These are phyloP conservation scores for Dasypogon diadema DNA, from an alignment of 2,888 invertebrate genomes.

Conservation along the genomic window DNA sequence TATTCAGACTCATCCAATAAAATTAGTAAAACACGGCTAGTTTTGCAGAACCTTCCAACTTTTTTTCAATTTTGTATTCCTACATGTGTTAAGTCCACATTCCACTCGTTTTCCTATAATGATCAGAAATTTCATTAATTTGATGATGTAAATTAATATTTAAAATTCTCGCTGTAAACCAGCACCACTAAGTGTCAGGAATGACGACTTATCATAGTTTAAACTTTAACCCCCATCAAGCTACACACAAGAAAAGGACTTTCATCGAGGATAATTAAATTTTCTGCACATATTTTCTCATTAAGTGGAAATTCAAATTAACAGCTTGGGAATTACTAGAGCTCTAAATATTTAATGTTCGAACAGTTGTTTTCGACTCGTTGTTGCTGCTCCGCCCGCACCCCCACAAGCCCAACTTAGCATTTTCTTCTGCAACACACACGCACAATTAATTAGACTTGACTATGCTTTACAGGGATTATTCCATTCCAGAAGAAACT, in stretches of 20 bases:
- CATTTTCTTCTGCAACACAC: not conserved
- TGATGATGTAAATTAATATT: no score
- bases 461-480: constrained; percentile 27
- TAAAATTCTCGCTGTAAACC: no score
- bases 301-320: constrained; percentile 53
- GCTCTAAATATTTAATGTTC: constrained; percentile 52
- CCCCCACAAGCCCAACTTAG: not conserved
- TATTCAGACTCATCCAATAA: no score
- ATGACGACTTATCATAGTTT: not conserved
- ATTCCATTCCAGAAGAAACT: constrained; percentile 40
- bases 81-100: no score
- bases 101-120: no score
- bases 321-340: constrained; percentile 47
- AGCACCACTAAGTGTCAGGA: no score
- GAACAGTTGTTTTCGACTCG: constrained; percentile 5
- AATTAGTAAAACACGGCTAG: no score
- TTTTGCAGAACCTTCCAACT: no score
- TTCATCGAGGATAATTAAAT: constrained; percentile 48
- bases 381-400: constrained; percentile 6
- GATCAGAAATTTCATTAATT: no score
- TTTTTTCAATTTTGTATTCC: no score
- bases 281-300: constrained; percentile 46
- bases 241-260: not conserved
- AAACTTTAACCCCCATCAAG: not conserved
- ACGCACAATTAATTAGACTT: constrained; percentile 40